A percentile compares a stretch with the other conserved stretches of the same genome.
Evolutionary conservation across 2,888 invertebrate genomes (phyloP).

Genomic region (Teinopalpus imperialis): DNA sequence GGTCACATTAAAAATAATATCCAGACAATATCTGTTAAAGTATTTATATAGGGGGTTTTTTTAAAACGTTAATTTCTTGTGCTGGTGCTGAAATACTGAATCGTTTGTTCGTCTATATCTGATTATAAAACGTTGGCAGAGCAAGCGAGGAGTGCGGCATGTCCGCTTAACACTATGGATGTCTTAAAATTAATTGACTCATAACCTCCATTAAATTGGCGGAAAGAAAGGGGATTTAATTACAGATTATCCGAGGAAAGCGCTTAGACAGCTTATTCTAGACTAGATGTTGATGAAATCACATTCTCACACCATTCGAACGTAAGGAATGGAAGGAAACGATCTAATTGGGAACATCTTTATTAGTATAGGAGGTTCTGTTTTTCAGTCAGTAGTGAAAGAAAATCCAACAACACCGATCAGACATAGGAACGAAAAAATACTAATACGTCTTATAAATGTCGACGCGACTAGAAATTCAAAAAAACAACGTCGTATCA

Average conservation of each 20-base stretch:
- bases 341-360: constrained; percentile 17
- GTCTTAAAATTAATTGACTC: constrained; percentile 81
- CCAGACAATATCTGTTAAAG: constrained; percentile 40
- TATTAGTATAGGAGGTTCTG: constrained; percentile 37
- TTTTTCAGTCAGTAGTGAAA: constrained; percentile 35
- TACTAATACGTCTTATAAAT: constrained; percentile 51
- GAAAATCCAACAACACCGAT: constrained; percentile 10
- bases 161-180: constrained; percentile 69
- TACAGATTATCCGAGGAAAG: constrained; percentile 38
- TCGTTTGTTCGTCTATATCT: constrained; percentile 53
- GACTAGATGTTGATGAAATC: constrained; percentile 61
- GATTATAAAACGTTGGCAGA: constrained; percentile 62
- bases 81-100: constrained; percentile 64
- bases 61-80: constrained; percentile 63
- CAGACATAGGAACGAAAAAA: constrained; percentile 62
- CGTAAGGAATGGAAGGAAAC: constrained; percentile 36
- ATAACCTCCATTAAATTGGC: constrained; percentile 62
- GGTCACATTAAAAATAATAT: constrained; percentile 48
- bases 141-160: constrained; percentile 61
- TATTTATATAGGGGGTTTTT: constrained; percentile 42
- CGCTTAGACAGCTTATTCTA: constrained; percentile 50
- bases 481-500: constrained; percentile 39
- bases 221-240: constrained; percentile 42
- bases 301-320: constrained; percentile 66
- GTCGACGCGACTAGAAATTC: constrained; percentile 73